Evolutionary conservation across 1,140 invertebrate species (phyloP), one percentile per base, ranked within the genome.

Genomic region (Listronotus bonariensis): DNA sequence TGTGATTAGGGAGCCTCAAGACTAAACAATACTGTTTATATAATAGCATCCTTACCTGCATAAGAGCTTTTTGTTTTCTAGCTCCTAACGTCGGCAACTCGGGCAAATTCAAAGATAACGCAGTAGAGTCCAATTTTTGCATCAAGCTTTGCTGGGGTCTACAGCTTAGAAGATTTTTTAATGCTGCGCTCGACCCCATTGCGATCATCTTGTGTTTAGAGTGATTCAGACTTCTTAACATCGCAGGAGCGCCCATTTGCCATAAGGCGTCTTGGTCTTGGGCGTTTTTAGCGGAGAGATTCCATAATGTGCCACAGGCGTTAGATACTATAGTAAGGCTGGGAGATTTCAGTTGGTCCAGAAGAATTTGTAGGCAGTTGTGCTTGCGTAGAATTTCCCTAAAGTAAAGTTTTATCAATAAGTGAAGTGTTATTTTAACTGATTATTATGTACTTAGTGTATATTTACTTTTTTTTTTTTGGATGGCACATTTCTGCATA

Each of bases 121-220:
- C 88, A 12, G 89, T 89, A 0, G 88, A 87, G 69, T 91, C 89
- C 38, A 92, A 70, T 18, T 87, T 85, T 17, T 86, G 83, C 7
- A 88, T 81, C 76, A 88, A 86, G 64, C 82, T 86, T 56, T 87
- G 86, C 45, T 85, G 86, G 0, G 93, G 92, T 72, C 88, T 85
- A 3, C 92, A 92, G 72, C 89, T 89, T 0, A 97, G 78, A 9
- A 98, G 81, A 82, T 98, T 97, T 79, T 97, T 96, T 38, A 98
- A 79, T 2, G 96, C 94, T 6, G 94, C 95, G 68, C 92, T 91
- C 14, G 95, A 95, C 17, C 95, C 96, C 87, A 96, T 95, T 0
- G 95, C 93, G 65, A 98, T 98, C 92, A 97, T 96, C 80, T 95
- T 94, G 78, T 98, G 96, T 74, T 96, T 95, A 0, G 95, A 98